These are phyloP conservation scores for Sitodiplosis mosellana DNA, from an alignment of 1,140 invertebrate species.

Conservation along the genomic window DNA sequence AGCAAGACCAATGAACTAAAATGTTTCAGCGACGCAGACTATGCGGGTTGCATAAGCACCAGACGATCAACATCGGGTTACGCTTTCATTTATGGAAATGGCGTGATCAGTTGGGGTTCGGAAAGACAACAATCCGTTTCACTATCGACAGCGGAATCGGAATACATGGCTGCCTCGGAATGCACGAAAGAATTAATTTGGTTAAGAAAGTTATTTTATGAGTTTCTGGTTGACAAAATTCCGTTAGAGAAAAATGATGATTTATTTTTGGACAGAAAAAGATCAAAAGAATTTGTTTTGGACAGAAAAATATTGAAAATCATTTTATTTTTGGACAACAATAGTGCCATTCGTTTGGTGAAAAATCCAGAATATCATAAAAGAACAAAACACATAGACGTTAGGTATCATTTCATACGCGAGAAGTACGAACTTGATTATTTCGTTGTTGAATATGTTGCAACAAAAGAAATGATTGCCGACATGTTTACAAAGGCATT, in stretches of 20 bases:
- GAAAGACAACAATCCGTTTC: slow-evolving; percentile 19
- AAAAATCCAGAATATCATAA: slow-evolving; percentile 11
- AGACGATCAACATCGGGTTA: slow-evolving; percentile 21
- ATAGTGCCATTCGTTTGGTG: slow-evolving; percentile 8
- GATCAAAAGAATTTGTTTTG: slow-evolving; percentile 9
- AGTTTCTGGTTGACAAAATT: background rate
- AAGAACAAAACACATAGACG: slow-evolving; percentile 17
- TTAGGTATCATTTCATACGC: slow-evolving; percentile 14
- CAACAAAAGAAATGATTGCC: slow-evolving; percentile 7
- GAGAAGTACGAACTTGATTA: slow-evolving; percentile 6
- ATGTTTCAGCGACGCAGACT: slow-evolving; percentile 23
- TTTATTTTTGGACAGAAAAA: slow-evolving; percentile 10
- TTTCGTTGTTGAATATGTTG: slow-evolving; percentile 9
- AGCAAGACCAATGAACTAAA: background rate
- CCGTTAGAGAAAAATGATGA: background rate
- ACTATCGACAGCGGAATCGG: slow-evolving; percentile 25
- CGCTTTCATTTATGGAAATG: slow-evolving; percentile 15
- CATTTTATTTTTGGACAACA: slow-evolving; percentile 11
- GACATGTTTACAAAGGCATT: slow-evolving; percentile 11
- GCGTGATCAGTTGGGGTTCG: slow-evolving; percentile 18
- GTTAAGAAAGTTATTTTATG: slow-evolving; percentile 10
- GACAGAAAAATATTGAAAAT: slow-evolving; percentile 11
- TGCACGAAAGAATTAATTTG: slow-evolving; percentile 14
- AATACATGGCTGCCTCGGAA: slow-evolving; percentile 18
- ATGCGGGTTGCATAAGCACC: slow-evolving; percentile 15